A percentile compares a stretch with the other conserved stretches of the same genome.
Conservation (phyloP, 1,140 invertebrate genomes). For the Diabrotica undecimpunctata region DNA sequence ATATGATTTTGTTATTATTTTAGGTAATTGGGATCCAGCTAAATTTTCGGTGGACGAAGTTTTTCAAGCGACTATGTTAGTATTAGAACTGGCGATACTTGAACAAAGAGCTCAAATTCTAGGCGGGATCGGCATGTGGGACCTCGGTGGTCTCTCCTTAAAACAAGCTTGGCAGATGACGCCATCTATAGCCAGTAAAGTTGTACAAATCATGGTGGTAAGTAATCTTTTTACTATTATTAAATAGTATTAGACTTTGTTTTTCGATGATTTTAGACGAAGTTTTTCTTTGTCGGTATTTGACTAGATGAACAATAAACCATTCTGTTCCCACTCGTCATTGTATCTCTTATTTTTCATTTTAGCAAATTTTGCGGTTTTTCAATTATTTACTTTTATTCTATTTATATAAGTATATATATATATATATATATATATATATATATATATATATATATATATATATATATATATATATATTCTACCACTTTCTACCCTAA, state of each 20-base stretch:
- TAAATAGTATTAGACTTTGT: constrained; percentile 5
- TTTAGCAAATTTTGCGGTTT: too few relatives aligned
- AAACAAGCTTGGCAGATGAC: constrained; percentile 70
- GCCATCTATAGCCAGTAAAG: constrained; percentile 61
- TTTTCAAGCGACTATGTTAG: constrained; percentile 67
- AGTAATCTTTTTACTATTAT: constrained; percentile 42
- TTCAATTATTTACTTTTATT: too few relatives aligned
- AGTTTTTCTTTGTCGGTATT: too few relatives aligned
- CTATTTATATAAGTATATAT: too few relatives aligned
- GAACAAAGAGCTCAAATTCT: constrained; percentile 70
- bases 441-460: too few relatives aligned
- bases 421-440: too few relatives aligned
- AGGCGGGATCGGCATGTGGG: constrained; percentile 72
- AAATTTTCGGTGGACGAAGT: constrained; percentile 64
- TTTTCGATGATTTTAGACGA: neutral
- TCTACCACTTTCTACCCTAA: too few relatives aligned
- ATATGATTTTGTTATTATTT: constrained; percentile 7
- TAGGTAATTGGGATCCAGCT: constrained; percentile 71
- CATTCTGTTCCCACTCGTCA: too few relatives aligned
- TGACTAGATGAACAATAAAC: too few relatives aligned
- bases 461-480: too few relatives aligned
- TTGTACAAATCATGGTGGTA: constrained; percentile 66
- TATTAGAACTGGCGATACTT: constrained; percentile 70
- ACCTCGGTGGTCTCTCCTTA: constrained; percentile 65
- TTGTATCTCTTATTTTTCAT: too few relatives aligned